Evolutionary conservation across 2,888 invertebrate genomes (phyloP).

Genomic region (Margaritifera margaritifera): DNA sequence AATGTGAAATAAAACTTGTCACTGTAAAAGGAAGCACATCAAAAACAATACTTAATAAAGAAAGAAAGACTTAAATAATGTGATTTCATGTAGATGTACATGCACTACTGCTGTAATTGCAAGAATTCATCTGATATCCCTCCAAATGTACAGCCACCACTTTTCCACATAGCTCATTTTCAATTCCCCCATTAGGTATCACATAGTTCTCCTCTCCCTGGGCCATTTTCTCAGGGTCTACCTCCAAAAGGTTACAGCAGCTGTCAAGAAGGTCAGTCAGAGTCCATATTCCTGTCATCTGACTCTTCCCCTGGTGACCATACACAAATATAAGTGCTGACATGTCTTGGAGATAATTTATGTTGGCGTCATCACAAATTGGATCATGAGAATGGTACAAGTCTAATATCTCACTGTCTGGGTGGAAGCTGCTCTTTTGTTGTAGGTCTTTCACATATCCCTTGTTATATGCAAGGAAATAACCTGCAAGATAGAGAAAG

Average conservation of each 20-base stretch:
- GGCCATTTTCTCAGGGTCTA: constrained; percentile 39
- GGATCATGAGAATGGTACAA: constrained; percentile 42
- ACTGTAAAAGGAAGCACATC: too few relatives aligned
- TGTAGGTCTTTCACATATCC: constrained; percentile 26
- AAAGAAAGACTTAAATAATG: too few relatives aligned
- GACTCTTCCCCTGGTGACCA: constrained; percentile 61
- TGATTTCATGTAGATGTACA: constrained; percentile 1
- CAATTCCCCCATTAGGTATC: constrained; percentile 50
- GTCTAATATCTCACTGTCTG: constrained; percentile 32
- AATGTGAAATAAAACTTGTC: too few relatives aligned
- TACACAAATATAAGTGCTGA: constrained; percentile 35
- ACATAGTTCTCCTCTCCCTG: constrained; percentile 39
- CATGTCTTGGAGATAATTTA: constrained; percentile 17
- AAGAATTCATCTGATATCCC: constrained; percentile 11
- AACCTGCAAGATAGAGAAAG: constrained; percentile 36
- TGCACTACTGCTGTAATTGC: not conserved
- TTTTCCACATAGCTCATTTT: constrained; percentile 48
- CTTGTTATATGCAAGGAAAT: constrained; percentile 41
- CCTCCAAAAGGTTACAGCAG: constrained; percentile 52
- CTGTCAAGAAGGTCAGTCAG: constrained; percentile 52
- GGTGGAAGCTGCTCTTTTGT: constrained; percentile 18
- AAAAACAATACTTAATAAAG: too few relatives aligned
- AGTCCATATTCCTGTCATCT: constrained; percentile 51
- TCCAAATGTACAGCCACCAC: constrained; percentile 39
- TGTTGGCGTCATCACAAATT: constrained; percentile 24